Evolutionary conservation across 2,797 vertebrate genomes (phyloP), one percentile per base, ranked within the genome.

Genomic region (Lophius americanus): DNA sequence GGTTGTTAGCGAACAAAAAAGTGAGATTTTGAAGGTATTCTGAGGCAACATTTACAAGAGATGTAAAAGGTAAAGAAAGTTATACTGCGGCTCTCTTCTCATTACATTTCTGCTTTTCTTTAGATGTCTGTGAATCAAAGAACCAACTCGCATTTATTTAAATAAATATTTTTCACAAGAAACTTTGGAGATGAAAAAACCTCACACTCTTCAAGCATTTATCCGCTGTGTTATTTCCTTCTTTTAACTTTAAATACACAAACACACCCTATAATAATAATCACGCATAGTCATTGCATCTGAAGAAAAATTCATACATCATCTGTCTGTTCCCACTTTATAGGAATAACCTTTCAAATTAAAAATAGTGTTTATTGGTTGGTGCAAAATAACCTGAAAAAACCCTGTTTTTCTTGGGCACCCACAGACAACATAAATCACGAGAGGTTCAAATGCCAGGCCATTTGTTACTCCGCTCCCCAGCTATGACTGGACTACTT

Each of bases 391-490:
- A 69, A 55, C 37, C 62, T 50, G 42, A 6, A 60, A 46, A 52
- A 63, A 35, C 35, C 65, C 52, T 10, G 59, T 70, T 78, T 76
- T 60, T 73, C 67, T 53, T 51, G 57, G 47, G 51, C 32, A 54
- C 75, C 68, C 67, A 50, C 53, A 46, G 77, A 67, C 48, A 76
- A 63, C 48, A 58, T 35, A 70, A 76, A 83, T 73, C 41, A 74
- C 64, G 5, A 58, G 67, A 57, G 50, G 51, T 43, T 49, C 71
- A 75, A 72, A 23, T 43, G 2, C 41, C 11, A 10, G 69, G 42
- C 58, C 64, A 35, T 81, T 83, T 89, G 82, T 83, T 88, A 73
- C 88, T 79, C 68, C 51, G 59, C 59, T 66, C 56, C 46, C 61
- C 61, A 6, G 59, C 82, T 71, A 73, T 47, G 72, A 76, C 65